These are phyloP conservation scores for Plecotus auritus DNA, from an alignment of 2,113 vertebrate species.

Conservation along the genomic window DNA sequence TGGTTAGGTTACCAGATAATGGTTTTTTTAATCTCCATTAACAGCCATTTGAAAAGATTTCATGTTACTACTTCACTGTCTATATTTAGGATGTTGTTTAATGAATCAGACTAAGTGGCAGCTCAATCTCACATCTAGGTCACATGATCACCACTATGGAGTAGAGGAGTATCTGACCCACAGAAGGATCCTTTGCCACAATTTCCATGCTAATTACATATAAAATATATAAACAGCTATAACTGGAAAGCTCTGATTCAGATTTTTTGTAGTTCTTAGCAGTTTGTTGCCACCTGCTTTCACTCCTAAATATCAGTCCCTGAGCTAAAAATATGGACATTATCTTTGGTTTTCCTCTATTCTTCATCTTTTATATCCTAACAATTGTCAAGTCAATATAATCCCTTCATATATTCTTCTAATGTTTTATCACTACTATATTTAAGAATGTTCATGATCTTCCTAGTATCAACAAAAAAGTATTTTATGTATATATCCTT, in stretches of 20 bases:
- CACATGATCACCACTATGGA: neutral
- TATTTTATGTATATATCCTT: neutral
- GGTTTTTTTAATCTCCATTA: slow-evolving; percentile 37
- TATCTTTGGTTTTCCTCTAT: neutral
- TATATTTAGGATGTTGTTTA: slow-evolving; percentile 55
- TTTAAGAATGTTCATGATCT: neutral
- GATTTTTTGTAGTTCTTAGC: neutral
- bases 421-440: neutral
- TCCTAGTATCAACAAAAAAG: neutral
- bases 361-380: neutral
- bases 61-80: neutral
- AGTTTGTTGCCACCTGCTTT: neutral
- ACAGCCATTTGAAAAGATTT: slow-evolving; percentile 55
- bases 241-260: neutral
- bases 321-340: neutral
- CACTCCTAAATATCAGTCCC: neutral
- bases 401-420: neutral
- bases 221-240: neutral
- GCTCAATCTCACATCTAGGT: slow-evolving; percentile 17
- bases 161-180: neutral
- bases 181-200: neutral
- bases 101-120: slow-evolving; percentile 38
- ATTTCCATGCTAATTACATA: neutral
- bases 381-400: neutral
- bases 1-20: slow-evolving; percentile 41